Evolutionary conservation across 1,140 invertebrate genomes (phyloP), one percentile per base, ranked within the genome.

Genomic region (Drosophila kikkawai): DNA sequence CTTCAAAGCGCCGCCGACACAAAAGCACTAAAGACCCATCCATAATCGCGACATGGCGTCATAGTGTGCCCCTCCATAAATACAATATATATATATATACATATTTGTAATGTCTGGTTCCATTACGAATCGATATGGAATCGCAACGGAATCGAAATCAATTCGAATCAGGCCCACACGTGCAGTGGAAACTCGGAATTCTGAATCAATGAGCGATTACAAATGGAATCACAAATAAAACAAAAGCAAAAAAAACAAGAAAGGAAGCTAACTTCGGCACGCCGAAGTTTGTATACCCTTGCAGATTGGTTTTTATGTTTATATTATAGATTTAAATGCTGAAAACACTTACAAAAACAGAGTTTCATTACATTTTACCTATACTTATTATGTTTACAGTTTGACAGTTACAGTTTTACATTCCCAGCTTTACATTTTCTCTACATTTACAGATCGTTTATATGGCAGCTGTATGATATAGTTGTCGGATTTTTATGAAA

Each of bases 191-290:
- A 36, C 32, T 56, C 39, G 66, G 42, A 69, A 58, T 58, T 73
- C 70, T 73, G 70, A 74, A 73, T 74, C 70, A 74, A 73, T 74
- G 68, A 73, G 70, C 69, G 70, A 74, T 74, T 74, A 73, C 70
- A 73, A 73, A 73, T 73, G 69, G 37, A 73, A 73, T 66, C 64
- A 63, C 42, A 63, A 61, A 29, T 42, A 17, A 48, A n/a, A 44
- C 6, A 37, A 17, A 3, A 11, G 26, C 29, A 22, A 60, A 48
- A 44, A 55, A 9, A n/a, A n/a, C n/a, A n/a, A n/a, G n/a, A n/a
- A n/a, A n/a, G n/a, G n/a, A n/a, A n/a, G n/a, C n/a, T n/a, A n/a
- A n/a, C n/a, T n/a, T n/a, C n/a, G n/a, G n/a, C n/a, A n/a, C n/a
- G n/a, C n/a, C n/a, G n/a, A n/a, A n/a, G n/a, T n/a, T n/a, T n/a